Percentiles rank a stretch among this genome's conserved stretches.
phyloP scores from a whole-genome alignment of 1,140 invertebrate genomes.

The Maniola jurtina region DNA sequence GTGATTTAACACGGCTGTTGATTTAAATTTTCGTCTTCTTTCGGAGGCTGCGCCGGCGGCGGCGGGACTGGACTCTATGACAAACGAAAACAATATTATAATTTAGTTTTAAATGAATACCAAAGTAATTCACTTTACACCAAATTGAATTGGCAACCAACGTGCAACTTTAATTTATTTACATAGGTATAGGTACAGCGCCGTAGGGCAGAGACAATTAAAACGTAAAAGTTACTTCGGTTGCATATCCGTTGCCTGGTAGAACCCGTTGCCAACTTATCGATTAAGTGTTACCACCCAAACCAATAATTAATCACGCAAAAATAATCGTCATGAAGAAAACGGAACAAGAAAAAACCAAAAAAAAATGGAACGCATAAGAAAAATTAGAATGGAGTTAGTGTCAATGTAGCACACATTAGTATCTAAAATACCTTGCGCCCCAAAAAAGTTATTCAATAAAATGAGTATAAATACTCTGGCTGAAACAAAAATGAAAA shows the following conservation, averaged over 20 bases:
- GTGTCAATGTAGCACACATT: constrained; percentile 37
- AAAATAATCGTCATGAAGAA: background rate
- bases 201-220: too few species aligned
- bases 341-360: constrained; percentile 4
- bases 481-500: constrained; percentile 75
- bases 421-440: constrained; percentile 37
- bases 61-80: constrained; percentile 83
- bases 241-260: too few species aligned
- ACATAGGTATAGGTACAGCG: too few species aligned
- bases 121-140: background rate
- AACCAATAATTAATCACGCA: background rate
- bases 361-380: constrained; percentile 16
- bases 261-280: background rate
- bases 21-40: constrained; percentile 85
- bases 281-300: background rate
- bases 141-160: background rate
- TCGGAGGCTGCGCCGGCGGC: constrained; percentile 79
- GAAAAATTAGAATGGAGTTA: constrained; percentile 38
- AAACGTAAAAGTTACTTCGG: background rate
- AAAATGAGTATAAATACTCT: constrained; percentile 80
- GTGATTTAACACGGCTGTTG: constrained; percentile 61
- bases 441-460: constrained; percentile 59
- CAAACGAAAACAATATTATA: constrained; percentile 43
- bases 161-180: background rate
- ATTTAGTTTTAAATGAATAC: background rate